A percentile compares a stretch with the other conserved stretches of the same genome.
These are phyloP conservation scores for Anaspis maculata DNA, from an alignment of 2,888 invertebrate genomes.

Conservation along the genomic window DNA sequence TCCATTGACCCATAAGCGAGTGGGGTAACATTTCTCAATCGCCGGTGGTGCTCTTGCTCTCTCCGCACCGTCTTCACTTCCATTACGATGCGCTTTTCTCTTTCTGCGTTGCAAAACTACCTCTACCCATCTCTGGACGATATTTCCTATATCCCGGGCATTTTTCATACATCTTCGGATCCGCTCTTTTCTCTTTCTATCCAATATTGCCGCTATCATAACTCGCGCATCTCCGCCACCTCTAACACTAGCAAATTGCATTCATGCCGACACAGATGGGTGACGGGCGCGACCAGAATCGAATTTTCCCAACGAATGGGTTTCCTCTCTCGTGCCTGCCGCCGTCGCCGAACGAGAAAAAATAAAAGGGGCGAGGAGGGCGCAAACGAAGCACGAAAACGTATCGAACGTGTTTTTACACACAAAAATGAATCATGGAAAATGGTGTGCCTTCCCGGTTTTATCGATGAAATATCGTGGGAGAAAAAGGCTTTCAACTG, in stretches of 20 bases:
- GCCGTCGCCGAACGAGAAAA: too few species aligned
- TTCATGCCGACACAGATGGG: constrained; percentile 30
- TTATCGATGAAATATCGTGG: constrained; percentile 12
- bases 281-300: constrained; percentile 28
- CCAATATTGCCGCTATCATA: constrained; percentile 26
- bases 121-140: too few species aligned
- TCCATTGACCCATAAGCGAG: constrained; percentile 20
- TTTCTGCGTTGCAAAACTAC: too few species aligned
- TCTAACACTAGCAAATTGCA: constrained; percentile 23
- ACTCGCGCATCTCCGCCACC: constrained; percentile 15
- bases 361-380: constrained; percentile 24
- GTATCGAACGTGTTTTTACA: constrained; percentile 16
- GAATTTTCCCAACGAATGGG: constrained; percentile 28
- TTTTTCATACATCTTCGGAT: constrained; percentile 29
- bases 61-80: constrained; percentile 18
- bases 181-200: too few species aligned
- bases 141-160: constrained; percentile 22
- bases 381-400: constrained; percentile 25
- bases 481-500: constrained; percentile 5
- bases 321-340: constrained; percentile 22
- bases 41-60: constrained; percentile 14
- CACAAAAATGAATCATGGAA: constrained; percentile 10
- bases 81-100: constrained; percentile 21
- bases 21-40: constrained; percentile 21
- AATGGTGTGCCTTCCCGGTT: constrained; percentile 3